Percentiles rank a stretch among this genome's conserved stretches.
phyloP scores from a whole-genome alignment of 2,888 invertebrate genomes.

The Marronus borbonicus region DNA sequence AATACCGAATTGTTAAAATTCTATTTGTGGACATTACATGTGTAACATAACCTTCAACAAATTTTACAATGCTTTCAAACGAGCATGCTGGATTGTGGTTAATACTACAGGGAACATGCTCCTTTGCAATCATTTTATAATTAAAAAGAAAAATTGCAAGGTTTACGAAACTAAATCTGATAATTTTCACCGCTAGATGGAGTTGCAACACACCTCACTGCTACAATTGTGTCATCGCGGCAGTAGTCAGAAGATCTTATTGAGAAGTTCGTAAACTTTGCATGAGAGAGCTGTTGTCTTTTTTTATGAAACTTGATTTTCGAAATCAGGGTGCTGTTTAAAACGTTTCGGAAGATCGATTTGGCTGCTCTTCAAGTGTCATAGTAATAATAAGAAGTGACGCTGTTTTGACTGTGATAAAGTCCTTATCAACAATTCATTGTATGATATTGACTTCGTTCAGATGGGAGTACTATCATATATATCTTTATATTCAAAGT shows the following conservation, averaged over 20 bases:
- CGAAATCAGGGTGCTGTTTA: constrained; percentile 48
- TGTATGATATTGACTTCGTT: constrained; percentile 75
- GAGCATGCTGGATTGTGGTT: neutral
- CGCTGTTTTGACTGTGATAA: constrained; percentile 71
- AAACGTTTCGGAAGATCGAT: constrained; percentile 46
- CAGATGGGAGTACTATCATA: constrained; percentile 75
- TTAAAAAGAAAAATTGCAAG: neutral
- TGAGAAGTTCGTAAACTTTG: neutral
- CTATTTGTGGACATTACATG: constrained; percentile 34
- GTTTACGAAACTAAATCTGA: constrained; percentile 1
- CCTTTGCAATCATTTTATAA: neutral
- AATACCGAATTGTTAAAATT: no score
- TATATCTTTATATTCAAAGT: constrained; percentile 52
- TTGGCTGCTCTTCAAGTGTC: constrained; percentile 51
- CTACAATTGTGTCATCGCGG: neutral
- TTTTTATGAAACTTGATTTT: constrained; percentile 34
- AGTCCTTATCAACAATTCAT: constrained; percentile 72
- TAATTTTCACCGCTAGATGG: neutral
- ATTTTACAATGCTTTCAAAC: constrained; percentile 5
- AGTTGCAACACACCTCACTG: neutral
- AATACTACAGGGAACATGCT: no score
- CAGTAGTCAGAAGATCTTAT: neutral
- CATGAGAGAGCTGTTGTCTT: constrained; percentile 11
- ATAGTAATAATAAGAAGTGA: constrained; percentile 50
- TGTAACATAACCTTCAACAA: constrained; percentile 28